Evolutionary conservation across 2,888 invertebrate genomes (phyloP).

Genomic region (Carterocephalus palaemon): DNA sequence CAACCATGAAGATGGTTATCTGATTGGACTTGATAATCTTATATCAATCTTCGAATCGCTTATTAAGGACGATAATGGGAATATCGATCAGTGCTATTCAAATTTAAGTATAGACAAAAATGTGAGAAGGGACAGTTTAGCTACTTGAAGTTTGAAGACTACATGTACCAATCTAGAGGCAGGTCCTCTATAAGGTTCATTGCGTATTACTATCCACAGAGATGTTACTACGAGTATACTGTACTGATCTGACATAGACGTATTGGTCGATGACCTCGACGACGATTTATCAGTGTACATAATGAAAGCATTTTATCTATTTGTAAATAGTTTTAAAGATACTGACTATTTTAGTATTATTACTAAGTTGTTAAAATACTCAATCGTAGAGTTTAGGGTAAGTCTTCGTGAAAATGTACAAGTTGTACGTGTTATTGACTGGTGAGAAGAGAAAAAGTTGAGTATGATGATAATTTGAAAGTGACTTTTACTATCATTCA

Average conservation of each 20-base stretch:
- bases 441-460: slow-evolving; percentile 18
- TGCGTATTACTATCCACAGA: slow-evolving; percentile 21
- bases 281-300: slow-evolving; percentile 37
- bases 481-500: background rate
- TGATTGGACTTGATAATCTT: slow-evolving; percentile 93
- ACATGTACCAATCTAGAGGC: slow-evolving; percentile 29
- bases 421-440: slow-evolving; percentile 29
- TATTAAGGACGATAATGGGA: slow-evolving; percentile 66
- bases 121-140: slow-evolving; percentile 61
- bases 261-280: slow-evolving; percentile 14
- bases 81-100: slow-evolving; percentile 59
- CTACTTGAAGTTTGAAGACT: slow-evolving; percentile 55
- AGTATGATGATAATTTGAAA: slow-evolving; percentile 1
- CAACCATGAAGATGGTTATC: slow-evolving; percentile 97
- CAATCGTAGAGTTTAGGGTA: slow-evolving; percentile 54
- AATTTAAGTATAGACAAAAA: slow-evolving; percentile 59
- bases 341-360: slow-evolving; percentile 34
- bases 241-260: slow-evolving; percentile 26
- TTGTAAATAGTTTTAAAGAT: slow-evolving; percentile 63
- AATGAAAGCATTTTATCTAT: slow-evolving; percentile 35
- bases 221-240: slow-evolving; percentile 23
- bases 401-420: slow-evolving; percentile 52
- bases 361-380: slow-evolving; percentile 65
- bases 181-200: slow-evolving; percentile 28
- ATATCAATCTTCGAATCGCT: slow-evolving; percentile 89